These are phyloP conservation scores for Argyresthia albistria DNA, from an alignment of 2,888 invertebrate species.

Conservation along the genomic window DNA sequence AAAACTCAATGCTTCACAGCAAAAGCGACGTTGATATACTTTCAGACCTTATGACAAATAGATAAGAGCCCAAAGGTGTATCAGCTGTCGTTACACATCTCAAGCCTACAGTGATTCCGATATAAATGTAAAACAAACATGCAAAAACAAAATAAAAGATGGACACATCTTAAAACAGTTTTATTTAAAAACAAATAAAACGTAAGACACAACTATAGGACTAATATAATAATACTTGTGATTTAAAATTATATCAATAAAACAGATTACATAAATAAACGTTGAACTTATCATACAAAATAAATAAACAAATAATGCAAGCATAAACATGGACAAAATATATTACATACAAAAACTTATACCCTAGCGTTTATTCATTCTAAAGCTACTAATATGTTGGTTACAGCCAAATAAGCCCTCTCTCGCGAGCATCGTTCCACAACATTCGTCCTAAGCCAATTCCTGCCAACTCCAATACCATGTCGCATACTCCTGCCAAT, in stretches of 20 bases:
- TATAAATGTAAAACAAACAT: constrained; percentile 1
- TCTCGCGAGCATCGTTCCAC: constrained; percentile 35
- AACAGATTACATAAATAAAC: not conserved
- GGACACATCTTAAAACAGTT: constrained; percentile 6
- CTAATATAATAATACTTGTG: not conserved
- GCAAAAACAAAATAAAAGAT: constrained; percentile 9
- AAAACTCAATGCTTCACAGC: too few species aligned
- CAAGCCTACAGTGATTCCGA: not conserved
- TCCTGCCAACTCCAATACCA: constrained; percentile 22
- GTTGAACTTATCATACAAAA: constrained; percentile 7
- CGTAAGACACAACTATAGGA: constrained; percentile 4
- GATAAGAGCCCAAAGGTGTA: too few species aligned
- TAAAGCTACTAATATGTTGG: constrained; percentile 49
- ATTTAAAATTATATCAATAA: not conserved
- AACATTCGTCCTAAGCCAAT: constrained; percentile 37
- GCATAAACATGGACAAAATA: constrained; percentile 3
- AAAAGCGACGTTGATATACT: too few species aligned
- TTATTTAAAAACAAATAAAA: constrained; percentile 7
- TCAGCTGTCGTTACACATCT: too few species aligned
- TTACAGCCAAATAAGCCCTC: constrained; percentile 50
- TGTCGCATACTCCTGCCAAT: constrained; percentile 24
- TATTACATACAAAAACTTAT: not conserved
- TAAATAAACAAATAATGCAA: constrained; percentile 15
- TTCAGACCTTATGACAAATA: too few species aligned
- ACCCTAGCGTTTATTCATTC: constrained; percentile 23